A percentile compares a stretch with the other conserved stretches of the same genome.
Conservation (phyloP, 1,140 invertebrate genomes). For the Drosophila oshimai region DNA sequence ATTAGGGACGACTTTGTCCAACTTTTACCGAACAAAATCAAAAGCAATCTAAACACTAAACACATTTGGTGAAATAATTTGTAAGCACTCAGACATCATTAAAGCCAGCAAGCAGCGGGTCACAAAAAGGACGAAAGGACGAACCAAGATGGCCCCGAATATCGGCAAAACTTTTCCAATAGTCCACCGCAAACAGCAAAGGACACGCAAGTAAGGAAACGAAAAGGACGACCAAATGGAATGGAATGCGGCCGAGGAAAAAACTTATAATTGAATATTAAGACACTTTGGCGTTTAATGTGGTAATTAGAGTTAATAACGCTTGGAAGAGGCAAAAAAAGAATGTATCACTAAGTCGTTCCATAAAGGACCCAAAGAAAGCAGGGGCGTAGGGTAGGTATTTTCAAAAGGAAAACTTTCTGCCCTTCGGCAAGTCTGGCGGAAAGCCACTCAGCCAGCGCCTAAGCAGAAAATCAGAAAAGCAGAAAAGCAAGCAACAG, state of each 20-base stretch:
- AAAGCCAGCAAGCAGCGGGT: constrained; percentile 19
- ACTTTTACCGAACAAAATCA: constrained; percentile 56
- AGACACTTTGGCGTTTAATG: constrained; percentile 79
- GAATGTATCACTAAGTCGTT: constrained; percentile 36
- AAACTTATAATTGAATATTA: constrained; percentile 80
- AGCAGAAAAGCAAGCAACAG: constrained; percentile 68
- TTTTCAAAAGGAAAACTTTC: constrained; percentile 56
- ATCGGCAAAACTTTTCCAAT: constrained; percentile 65
- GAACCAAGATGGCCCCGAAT: constrained; percentile 20
- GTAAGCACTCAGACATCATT: constrained; percentile 73
- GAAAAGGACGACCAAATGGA: background rate
- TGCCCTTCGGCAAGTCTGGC: constrained; percentile 47
- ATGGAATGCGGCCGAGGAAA: background rate
- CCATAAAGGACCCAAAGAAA: constrained; percentile 34
- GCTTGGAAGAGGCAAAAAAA: constrained; percentile 45
- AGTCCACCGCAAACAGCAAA: constrained; percentile 32
- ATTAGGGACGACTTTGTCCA: constrained; percentile 29
- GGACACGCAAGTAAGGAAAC: constrained; percentile 57
- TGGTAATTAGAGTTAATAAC: constrained; percentile 80
- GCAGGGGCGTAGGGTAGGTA: constrained; percentile 4
- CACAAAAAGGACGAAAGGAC: background rate
- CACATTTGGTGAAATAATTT: constrained; percentile 72
- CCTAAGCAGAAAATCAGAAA: constrained; percentile 65
- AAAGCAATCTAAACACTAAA: constrained; percentile 67
- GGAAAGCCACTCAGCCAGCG: constrained; percentile 64